Percentiles rank a stretch among this genome's conserved stretches.
Conservation (phyloP, 1,140 invertebrate genomes). For the Drosophila guanche region DNA sequence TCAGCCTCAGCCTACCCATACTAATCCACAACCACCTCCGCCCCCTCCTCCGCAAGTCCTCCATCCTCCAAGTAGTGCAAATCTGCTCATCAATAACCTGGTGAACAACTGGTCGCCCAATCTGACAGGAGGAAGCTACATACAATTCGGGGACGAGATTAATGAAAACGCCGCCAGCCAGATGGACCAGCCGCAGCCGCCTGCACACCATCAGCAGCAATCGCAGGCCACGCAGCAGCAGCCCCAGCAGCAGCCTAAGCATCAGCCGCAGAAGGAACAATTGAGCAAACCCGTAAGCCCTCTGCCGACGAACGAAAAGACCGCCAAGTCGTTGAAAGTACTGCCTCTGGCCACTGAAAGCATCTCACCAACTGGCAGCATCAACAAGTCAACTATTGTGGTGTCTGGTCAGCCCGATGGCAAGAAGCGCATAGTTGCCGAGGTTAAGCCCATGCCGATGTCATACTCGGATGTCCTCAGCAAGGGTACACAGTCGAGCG, state of each 20-base stretch:
- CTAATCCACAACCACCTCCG: conserved; percentile 20
- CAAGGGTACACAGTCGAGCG: conserved; percentile 84
- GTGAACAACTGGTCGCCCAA: conserved; percentile 92
- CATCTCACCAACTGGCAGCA: conserved; percentile 46
- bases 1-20: conserved; percentile 15
- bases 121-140: conserved; percentile 91
- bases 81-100: conserved; percentile 88
- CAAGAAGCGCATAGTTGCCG: conserved; percentile 90
- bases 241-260: background rate
- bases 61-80: conserved; percentile 49
- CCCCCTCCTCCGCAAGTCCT: conserved; percentile 32
- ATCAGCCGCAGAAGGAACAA: conserved; percentile 24
- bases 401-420: conserved; percentile 48
- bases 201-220: conserved; percentile 8
- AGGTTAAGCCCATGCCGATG: conserved; percentile 93
- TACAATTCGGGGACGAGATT: conserved; percentile 87
- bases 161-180: conserved; percentile 69
- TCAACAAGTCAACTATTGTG: conserved; percentile 71
- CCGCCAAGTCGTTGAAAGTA: conserved; percentile 26
- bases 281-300: conserved; percentile 14
- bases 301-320: conserved; percentile 37
- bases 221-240: conserved; percentile 3
- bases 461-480: conserved; percentile 92
- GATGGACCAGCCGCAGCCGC: conserved; percentile 8
- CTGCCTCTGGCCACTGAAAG: conserved; percentile 41